Base-by-base conservation (phyloP, 2,888 invertebrate genomes). In the Torymus texanus region DNA sequence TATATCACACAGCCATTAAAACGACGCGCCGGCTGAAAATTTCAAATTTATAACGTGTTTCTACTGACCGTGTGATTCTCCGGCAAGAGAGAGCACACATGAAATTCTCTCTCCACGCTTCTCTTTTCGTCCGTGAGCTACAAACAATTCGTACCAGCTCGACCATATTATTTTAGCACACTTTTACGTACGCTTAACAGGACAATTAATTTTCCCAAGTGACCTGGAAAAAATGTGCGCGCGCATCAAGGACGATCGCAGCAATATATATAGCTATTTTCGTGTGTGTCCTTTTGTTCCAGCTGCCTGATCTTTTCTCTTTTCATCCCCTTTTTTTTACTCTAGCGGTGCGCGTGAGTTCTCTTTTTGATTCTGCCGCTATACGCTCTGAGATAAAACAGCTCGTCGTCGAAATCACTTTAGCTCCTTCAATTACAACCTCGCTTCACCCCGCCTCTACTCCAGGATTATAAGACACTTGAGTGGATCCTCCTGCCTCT, bases 161-260 rank as follows among this genome's bases (percentile, higher is more conserved):
- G 68, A 56, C 16, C 55, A 68, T 68, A 68, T 56, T 68, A 68
- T 56, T 56, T 68, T 56, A 21, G 24, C 61, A 24, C 24, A 16
- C 12, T 61, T 61, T 61, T 21, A 12, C 24, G 21, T 2, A n/a
- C 12, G 63, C 53, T 21, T 53, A 21, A 53, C 11, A 10, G 41
- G 18, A 53, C 55, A 67, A 67, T 67, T 53, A 53, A 67, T 67
- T 67, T 21, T 53, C 21, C 55, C 53, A 67, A 24, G 55, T 67
- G 67, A 67, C 67, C 67, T 14, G 55, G 67, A 67, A 67, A 61
- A 53, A 21, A 21, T 11, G 8, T 10, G 14, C 10, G 56, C 14
- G 18, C 14, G 24, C 53, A 21, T 14, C 21, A 8, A 41, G 41
- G 5, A 41, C 41, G 41, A 41, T 41, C 41, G 41, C 8, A 1